A percentile compares a stretch with the other conserved stretches of the same genome.
phyloP scores from a whole-genome alignment of 2,888 invertebrate species.

The Tetramorium bicarinatum region DNA sequence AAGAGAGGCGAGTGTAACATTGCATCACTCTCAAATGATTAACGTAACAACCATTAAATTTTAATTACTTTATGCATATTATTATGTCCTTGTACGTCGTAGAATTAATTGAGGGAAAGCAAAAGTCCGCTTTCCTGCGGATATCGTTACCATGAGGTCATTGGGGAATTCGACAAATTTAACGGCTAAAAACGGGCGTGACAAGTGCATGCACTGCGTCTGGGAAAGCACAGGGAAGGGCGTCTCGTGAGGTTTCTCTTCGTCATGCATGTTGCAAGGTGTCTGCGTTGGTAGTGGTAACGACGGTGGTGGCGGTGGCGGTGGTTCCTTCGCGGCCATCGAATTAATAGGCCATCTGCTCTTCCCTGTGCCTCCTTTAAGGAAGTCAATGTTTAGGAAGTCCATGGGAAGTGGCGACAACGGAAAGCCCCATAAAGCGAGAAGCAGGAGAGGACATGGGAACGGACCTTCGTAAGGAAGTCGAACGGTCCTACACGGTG shows the following conservation, averaged over 20 bases:
- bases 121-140: not conserved
- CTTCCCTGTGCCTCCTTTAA: slow-evolving; percentile 76
- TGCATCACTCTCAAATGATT: too few species aligned
- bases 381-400: slow-evolving; percentile 86
- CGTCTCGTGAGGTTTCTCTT: slow-evolving; percentile 53
- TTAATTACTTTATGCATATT: slow-evolving; percentile 36
- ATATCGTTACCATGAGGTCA: slow-evolving; percentile 19
- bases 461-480: slow-evolving; percentile 81
- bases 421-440: slow-evolving; percentile 85
- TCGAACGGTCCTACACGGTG: slow-evolving; percentile 65
- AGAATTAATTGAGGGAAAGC: not conserved
- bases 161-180: slow-evolving; percentile 70
- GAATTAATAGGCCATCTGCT: slow-evolving; percentile 86
- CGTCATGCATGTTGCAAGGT: slow-evolving; percentile 51
- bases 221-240: slow-evolving; percentile 67
- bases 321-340: slow-evolving; percentile 72
- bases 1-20: not conserved
- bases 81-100: not conserved
- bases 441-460: slow-evolving; percentile 81
- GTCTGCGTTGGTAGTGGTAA: slow-evolving; percentile 32
- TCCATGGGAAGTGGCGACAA: slow-evolving; percentile 86
- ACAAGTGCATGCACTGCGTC: slow-evolving; percentile 75
- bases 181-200: slow-evolving; percentile 75
- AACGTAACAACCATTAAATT: not conserved
- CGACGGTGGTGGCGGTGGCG: slow-evolving; percentile 57